Base-by-base conservation (phyloP, 2,888 invertebrate genomes). In the Cordilura impudica region DNA sequence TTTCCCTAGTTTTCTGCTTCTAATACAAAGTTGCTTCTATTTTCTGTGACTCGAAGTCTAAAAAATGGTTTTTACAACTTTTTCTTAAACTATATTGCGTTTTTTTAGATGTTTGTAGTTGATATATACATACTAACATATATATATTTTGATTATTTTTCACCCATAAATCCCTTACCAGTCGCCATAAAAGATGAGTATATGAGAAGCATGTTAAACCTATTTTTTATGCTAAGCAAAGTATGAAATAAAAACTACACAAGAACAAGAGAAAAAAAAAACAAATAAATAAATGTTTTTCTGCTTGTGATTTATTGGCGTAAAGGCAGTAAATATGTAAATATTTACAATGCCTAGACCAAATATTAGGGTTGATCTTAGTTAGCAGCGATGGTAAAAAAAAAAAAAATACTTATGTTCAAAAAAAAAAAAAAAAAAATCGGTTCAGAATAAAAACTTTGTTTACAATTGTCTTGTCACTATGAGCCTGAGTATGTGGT, bases 281-380 rank as follows among this genome's bases (percentile, higher is more conserved):
- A 18, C 31, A 6, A 73, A 67, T 60, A 63, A 74, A 71, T 61
- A 45, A 31, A 51, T 71, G 51, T 51, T 58, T 63, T 66, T 71
- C 51, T 75, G 75, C 67, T 69, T 58, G 71, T 75, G 75, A 79
- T 79, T 79, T 79, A 79, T 79, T 71, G 75, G 75, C 79, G 45
- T 71, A 69, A 72, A 75, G 45, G 75, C 79, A 56, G 71, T 72
- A 75, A 75, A 79, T 74, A 54, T 49, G 66, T 56, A 75, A 75
- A 79, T 63, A 69, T 67, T 67, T 71, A 56, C 61, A 67, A 75
- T 75, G 79, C 61, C 70, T 65, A 56, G 56, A 61, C 72, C n/a
- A n/a, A 1, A 35, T 7, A 16, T 29, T 19, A 35, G 16, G 14
- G n/a, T 23, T n/a, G 5, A n/a, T 21, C n/a, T n/a, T n/a, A n/a